A percentile compares a stretch with the other conserved stretches of the same genome.
Evolutionary conservation across 1,140 invertebrate genomes (phyloP).

Genomic region (Neoseiulus cucumeris): DNA sequence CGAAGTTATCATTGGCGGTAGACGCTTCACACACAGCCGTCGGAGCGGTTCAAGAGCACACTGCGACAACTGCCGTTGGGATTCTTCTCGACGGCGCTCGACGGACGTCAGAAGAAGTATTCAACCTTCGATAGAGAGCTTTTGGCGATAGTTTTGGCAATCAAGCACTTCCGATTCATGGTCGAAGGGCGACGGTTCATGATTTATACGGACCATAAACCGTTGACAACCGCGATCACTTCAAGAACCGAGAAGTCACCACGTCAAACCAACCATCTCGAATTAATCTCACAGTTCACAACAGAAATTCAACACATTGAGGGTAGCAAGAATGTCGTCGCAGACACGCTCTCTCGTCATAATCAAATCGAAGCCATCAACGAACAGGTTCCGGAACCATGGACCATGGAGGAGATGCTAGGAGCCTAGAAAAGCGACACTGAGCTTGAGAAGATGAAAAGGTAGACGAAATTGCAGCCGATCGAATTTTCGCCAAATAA

Average conservation of each 20-base stretch:
- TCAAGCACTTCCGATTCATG: constrained; percentile 28
- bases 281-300: constrained; percentile 27
- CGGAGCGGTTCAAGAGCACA: not conserved
- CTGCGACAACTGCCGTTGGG: constrained; percentile 21
- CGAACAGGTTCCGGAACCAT: not conserved
- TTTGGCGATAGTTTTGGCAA: constrained; percentile 28
- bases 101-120: constrained; percentile 23
- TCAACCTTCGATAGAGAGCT: constrained; percentile 30
- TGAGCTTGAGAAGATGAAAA: not conserved
- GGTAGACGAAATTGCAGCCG: not conserved
- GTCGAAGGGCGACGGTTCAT: constrained; percentile 26
- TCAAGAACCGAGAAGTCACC: too few species aligned
- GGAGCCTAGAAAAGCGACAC: not conserved
- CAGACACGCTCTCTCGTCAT: constrained; percentile 12
- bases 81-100: constrained; percentile 28
- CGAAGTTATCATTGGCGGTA: not conserved
- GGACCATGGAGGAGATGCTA: not conserved
- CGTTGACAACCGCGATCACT: constrained; percentile 17
- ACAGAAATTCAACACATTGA: constrained; percentile 25
- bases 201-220: constrained; percentile 28
- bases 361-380: not conserved
- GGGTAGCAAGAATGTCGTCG: constrained; percentile 23
- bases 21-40: constrained; percentile 7
- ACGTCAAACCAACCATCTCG: constrained; percentile 19
- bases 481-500: not conserved